Evolutionary conservation across 53 echinoderm and acorn worm genomes (phyloP), one percentile per base, ranked within the genome.

Genomic region (Henricia sp.): DNA sequence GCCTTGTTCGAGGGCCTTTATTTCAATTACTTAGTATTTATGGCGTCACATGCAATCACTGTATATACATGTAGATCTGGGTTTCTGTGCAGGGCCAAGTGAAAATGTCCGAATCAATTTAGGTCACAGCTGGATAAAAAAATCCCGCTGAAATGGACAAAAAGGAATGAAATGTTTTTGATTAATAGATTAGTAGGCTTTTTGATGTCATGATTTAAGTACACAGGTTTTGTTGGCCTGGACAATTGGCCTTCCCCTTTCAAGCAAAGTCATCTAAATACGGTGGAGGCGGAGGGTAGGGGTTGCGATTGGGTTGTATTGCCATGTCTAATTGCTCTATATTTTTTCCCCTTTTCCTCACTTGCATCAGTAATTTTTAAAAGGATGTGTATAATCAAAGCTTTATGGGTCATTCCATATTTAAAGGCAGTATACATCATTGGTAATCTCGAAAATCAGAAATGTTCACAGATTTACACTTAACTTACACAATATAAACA

Each of bases 21-120:
- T 29, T 6, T 14, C 76, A 29, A 76, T 76, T 35, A 58, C 39
- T 59, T 28, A 29, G 58, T 36, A 76, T 76, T 76, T 30, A 76
- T 41, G 38, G 28, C 58, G 9, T 42, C 5, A 76, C 16, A 57
- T 58, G 59, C 29, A 43, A 76, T 76, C 76, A 40, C 26, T 24
- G 34, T 34, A 3, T 39, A 10, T 39, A n/a, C 37, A 24, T 68
- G 8, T 32, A 41, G 37, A 12, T 39, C 41, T 68, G 39, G 37
- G 56, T 56, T 76, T 56, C 38, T 58, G 59, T 53, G 36, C 4
- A 39, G 1, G 11, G 24, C 12, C 44, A 54, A n/a, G 54, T 54
- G 54, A 54, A 37, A 38, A 12, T 37, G 2, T 24, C 39, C 37
- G 0, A 67, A 23, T 26, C 67, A 67, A 67, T 67, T 8, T 10